Evolutionary conservation across 2,888 invertebrate species (phyloP).

Genomic region (Parnassius mnemosyne): DNA sequence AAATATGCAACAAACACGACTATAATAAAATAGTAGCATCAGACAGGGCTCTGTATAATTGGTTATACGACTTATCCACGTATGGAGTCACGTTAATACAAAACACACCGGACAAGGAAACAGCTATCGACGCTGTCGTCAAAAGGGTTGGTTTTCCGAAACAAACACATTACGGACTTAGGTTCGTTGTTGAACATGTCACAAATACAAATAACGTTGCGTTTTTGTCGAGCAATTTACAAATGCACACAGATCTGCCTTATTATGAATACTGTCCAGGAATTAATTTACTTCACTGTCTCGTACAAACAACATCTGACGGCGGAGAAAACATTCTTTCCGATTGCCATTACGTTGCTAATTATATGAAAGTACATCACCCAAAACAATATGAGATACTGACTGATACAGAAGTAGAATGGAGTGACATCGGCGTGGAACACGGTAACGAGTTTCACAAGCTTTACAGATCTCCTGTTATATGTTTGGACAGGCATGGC

Average conservation of each 20-base stretch:
- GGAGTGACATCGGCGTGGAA: constrained; percentile 86
- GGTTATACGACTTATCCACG: constrained; percentile 82
- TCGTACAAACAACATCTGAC: constrained; percentile 81
- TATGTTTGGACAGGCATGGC: constrained; percentile 79
- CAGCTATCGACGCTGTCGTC: constrained; percentile 80
- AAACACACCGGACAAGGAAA: constrained; percentile 77
- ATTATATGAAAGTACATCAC: constrained; percentile 77
- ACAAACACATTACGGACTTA: constrained; percentile 87
- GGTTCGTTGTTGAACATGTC: constrained; percentile 84
- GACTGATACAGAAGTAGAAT: constrained; percentile 83
- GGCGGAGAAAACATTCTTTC: constrained; percentile 86
- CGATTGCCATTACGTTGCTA: constrained; percentile 84
- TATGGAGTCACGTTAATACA: constrained; percentile 84
- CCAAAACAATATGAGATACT: constrained; percentile 81
- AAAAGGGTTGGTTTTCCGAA: constrained; percentile 85
- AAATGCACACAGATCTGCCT: constrained; percentile 87
- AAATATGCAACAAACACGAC: constrained; percentile 71
- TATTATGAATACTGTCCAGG: constrained; percentile 89
- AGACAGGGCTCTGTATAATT: constrained; percentile 68
- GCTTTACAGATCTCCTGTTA: constrained; percentile 82
- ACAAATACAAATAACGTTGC: constrained; percentile 87
- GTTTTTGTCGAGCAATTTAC: constrained; percentile 84
- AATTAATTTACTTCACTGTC: constrained; percentile 86
- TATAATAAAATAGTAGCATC: constrained; percentile 74
- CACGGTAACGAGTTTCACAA: constrained; percentile 82